phyloP scores from a whole-genome alignment of 2,888 invertebrate species.

The Galerucella pusilla region DNA sequence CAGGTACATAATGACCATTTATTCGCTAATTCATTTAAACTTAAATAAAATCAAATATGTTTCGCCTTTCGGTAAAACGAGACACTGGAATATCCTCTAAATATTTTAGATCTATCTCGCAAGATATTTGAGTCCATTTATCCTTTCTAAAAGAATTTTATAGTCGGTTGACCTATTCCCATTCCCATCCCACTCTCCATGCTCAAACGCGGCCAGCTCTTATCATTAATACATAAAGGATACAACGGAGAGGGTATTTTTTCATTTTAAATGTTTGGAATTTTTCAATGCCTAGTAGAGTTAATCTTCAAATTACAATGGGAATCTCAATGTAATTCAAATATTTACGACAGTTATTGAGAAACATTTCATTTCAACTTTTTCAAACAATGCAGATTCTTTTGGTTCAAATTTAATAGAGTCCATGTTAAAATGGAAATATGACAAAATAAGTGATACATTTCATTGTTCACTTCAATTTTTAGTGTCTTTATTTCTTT shows the following conservation, averaged over 20 bases:
- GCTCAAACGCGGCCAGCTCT: constrained; percentile 13
- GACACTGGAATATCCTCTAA: background rate
- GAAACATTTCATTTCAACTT: too few species aligned
- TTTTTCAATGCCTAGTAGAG: constrained; percentile 17
- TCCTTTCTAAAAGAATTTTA: constrained; percentile 36
- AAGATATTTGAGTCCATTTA: constrained; percentile 37
- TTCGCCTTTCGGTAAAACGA: background rate
- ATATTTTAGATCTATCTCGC: constrained; percentile 27
- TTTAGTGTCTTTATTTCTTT: too few species aligned
- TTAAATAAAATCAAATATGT: background rate
- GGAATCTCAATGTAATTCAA: background rate
- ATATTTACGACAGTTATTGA: background rate
- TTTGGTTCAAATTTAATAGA: too few species aligned
- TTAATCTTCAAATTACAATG: constrained; percentile 3
- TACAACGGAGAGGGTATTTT: constrained; percentile 14
- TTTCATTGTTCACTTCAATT: too few species aligned
- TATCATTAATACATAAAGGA: constrained; percentile 29
- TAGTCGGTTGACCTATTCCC: constrained; percentile 33
- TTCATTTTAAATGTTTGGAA: constrained; percentile 27
- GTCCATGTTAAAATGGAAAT: too few species aligned
- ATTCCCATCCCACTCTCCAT: background rate
- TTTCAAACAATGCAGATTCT: too few species aligned
- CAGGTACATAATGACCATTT: too few species aligned
- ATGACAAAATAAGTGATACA: too few species aligned
- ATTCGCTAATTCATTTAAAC: too few species aligned